Evolutionary conservation across 2,113 vertebrate genomes (phyloP).

Genomic region (Balaeniceps rex): DNA sequence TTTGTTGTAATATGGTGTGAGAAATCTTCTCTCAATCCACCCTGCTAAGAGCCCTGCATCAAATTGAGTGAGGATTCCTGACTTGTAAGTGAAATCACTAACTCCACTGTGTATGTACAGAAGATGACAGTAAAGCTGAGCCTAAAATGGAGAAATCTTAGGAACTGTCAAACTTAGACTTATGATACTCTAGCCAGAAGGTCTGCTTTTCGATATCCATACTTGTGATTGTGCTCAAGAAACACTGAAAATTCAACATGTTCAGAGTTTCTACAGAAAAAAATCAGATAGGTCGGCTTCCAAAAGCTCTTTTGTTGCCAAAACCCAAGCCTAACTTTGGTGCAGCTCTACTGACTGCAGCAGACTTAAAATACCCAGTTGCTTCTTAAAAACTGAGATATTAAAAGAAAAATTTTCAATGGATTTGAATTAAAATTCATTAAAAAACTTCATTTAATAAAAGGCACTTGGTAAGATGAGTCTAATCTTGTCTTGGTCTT

Average conservation of each 20-base stretch:
- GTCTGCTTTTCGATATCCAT: neutral
- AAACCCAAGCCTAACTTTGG: neutral
- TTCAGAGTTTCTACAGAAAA: neutral
- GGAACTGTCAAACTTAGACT: neutral
- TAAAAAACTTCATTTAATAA: conserved; percentile 20
- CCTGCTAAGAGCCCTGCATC: neutral
- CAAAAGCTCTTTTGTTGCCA: neutral
- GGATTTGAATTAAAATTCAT: neutral
- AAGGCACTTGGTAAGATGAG: neutral
- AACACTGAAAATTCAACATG: neutral
- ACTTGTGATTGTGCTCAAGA: neutral
- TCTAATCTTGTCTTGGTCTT: neutral
- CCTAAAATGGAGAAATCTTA: neutral
- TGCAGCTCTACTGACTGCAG: neutral
- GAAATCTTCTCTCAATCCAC: neutral
- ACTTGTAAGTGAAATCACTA: neutral
- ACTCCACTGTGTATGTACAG: neutral
- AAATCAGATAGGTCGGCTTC: neutral
- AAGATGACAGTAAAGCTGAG: neutral
- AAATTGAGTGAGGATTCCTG: neutral
- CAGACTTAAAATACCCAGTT: neutral
- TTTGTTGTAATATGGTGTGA: neutral
- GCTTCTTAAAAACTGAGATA: neutral
- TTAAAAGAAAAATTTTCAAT: neutral
- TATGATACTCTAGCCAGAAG: neutral